Conservation (phyloP, 2,113 vertebrate genomes). For the Eupsittula cactorum region DNA sequence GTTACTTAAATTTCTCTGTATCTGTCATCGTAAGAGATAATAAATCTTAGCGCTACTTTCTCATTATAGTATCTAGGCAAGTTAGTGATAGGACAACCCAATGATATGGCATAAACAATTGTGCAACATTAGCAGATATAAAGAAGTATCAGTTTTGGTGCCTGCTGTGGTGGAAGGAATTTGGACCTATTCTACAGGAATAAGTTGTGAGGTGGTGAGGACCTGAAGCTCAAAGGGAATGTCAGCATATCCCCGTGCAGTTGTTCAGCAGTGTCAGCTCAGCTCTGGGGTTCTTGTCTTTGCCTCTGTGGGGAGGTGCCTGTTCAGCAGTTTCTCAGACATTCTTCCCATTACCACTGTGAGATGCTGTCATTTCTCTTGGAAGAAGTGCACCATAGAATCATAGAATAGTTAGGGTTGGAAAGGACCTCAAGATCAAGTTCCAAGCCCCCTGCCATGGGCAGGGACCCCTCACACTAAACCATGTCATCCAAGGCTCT, state of each 20-base stretch:
- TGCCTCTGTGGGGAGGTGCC: not conserved
- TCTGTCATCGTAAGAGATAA: too few species aligned
- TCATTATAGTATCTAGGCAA: not conserved
- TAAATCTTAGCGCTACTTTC: not conserved
- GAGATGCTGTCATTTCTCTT: not conserved
- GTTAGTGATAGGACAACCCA: not conserved
- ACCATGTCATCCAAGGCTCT: too few species aligned
- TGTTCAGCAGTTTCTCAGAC: not conserved
- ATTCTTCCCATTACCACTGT: rapidly evolving
- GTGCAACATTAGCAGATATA: not conserved
- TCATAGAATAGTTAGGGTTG: too few species aligned
- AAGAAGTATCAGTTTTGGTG: not conserved
- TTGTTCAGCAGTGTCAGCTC: not conserved
- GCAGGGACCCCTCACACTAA: too few species aligned
- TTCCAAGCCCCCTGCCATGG: too few species aligned
- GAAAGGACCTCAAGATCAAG: too few species aligned
- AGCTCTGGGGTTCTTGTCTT: not conserved
- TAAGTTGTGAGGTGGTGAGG: not conserved
- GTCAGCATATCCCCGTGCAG: not conserved
- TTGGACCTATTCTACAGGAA: not conserved
- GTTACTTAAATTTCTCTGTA: too few species aligned
- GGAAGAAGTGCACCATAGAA: not conserved
- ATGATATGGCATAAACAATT: not conserved
- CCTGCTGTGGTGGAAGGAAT: not conserved
- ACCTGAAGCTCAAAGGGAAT: not conserved